Base-by-base conservation (phyloP, 2,797 vertebrate genomes). In the Falco columbarius region DNA sequence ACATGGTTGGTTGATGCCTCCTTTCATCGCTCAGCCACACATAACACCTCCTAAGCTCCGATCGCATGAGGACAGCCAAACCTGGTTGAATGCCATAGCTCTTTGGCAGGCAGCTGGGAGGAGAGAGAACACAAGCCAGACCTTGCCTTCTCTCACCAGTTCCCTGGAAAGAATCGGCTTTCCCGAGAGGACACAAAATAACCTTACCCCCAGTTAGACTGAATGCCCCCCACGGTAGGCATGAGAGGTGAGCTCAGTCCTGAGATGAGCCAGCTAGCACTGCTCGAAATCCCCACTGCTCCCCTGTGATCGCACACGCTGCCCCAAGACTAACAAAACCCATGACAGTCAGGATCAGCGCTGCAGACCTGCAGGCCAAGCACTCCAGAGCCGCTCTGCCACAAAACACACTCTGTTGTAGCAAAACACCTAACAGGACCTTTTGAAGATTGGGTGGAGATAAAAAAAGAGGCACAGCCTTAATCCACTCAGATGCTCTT, bases 1-100 rank as follows among this genome's bases (percentile, higher is more conserved):
- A 44, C 0, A 0, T 1, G 1, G 52, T 29, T 1, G 0, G 15
- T 23, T 9, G 15, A 18, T 0, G 0, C 32, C 77, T 71, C 65
- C 66, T 54, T 34, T 61, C 55, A 38, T 17, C 40, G 17, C 68
- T 51, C 82, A 81, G 61, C 19, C 30, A 46, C 59, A 44, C 21
- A 4, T 5, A 6, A 34, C 36, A 4, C 1, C 58, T 36, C 46
- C 34, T 8, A 24, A 24, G 36, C 44, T 49, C 44, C 3, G 4
- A 46, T 38, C 15, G 1, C 21, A 0, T 0, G 5, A 61, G 44
- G 11, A 82, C 61, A 56, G 75, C 63, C 40, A 17, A 47, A 14
- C 38, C 51, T 18, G 38, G 67, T 23, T 4, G 73, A 66, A 75
- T 13, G 30, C 56, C 68, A 32, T 34, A 21, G 84, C 72, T 80